These are phyloP conservation scores for Addax nasomaculatus DNA, from an alignment of 2,113 vertebrate genomes.

Conservation along the genomic window DNA sequence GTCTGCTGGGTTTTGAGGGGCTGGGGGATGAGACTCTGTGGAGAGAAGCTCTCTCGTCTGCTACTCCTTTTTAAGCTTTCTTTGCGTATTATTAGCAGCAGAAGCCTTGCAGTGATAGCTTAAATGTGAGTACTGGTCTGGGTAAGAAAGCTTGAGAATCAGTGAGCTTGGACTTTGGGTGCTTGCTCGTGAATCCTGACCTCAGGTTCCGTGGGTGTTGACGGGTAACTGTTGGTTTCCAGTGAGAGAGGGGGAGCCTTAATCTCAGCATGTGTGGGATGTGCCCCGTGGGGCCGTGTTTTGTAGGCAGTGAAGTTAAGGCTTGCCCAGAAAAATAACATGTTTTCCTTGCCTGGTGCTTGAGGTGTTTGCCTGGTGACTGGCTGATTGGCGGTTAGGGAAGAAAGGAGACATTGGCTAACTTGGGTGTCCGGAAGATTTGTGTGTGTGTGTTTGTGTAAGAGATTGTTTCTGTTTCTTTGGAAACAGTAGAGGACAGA, in stretches of 20 bases:
- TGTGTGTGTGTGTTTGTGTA: constrained; percentile 42
- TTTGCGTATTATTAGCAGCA: not conserved
- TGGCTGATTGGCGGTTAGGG: constrained; percentile 66
- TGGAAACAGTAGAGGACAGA: constrained; percentile 53
- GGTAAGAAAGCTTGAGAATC: not conserved
- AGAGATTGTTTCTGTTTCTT: constrained; percentile 63
- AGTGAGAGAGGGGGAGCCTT: constrained; percentile 65
- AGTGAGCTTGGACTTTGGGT: not conserved
- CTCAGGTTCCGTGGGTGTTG: constrained; percentile 66
- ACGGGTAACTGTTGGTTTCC: constrained; percentile 79
- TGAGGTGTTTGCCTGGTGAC: constrained; percentile 64
- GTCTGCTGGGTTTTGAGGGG: not conserved
- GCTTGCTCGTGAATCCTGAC: not conserved
- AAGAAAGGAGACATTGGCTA: constrained; percentile 63
- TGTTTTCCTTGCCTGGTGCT: constrained; percentile 70
- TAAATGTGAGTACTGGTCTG: not conserved
- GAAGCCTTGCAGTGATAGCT: not conserved
- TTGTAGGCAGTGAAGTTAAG: constrained; percentile 73
- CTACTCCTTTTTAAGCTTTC: not conserved
- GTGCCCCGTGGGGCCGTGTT: constrained; percentile 72
- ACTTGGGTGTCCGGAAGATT: constrained; percentile 33
- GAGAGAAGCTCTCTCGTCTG: not conserved
- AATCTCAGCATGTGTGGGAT: constrained; percentile 67
- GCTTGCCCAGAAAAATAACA: constrained; percentile 77
- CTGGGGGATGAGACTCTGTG: not conserved